A percentile compares a stretch with the other conserved stretches of the same genome.
These are phyloP conservation scores for Sthenelais limicola DNA, from an alignment of 2,888 invertebrate species.

Conservation along the genomic window DNA sequence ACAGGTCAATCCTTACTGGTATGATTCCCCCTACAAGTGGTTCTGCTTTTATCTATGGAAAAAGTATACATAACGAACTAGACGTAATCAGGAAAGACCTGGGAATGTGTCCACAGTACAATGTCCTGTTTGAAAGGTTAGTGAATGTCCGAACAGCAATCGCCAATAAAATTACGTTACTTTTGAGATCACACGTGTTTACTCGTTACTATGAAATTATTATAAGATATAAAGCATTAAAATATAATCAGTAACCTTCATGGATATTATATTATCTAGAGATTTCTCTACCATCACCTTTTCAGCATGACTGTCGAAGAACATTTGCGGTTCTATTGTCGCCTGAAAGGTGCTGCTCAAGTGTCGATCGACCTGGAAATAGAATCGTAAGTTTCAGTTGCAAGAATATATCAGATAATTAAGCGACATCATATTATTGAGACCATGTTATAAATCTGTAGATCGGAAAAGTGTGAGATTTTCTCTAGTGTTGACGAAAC, in stretches of 20 bases:
- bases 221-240: too few species aligned
- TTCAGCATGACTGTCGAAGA: constrained; percentile 71
- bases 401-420: too few species aligned
- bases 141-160: too few species aligned
- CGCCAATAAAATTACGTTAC: too few species aligned
- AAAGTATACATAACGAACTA: constrained; percentile 52
- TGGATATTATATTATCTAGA: too few species aligned
- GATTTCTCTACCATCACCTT: not conserved
- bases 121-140: constrained; percentile 71
- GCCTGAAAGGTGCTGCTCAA: constrained; percentile 62
- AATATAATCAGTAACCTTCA: too few species aligned
- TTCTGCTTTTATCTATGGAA: constrained; percentile 57
- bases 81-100: constrained; percentile 58
- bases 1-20: constrained; percentile 67
- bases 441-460: too few species aligned
- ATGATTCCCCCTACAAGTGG: constrained; percentile 63
- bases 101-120: constrained; percentile 73
- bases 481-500: too few species aligned
- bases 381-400: constrained; percentile 56
- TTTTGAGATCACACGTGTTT: too few species aligned
- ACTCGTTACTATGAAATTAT: too few species aligned
- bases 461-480: too few species aligned
- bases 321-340: constrained; percentile 71
- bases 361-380: constrained; percentile 45
- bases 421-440: too few species aligned